A percentile compares a stretch with the other conserved stretches of the same genome.
These are phyloP conservation scores for Armadillidium nasatum DNA, from an alignment of 1,140 invertebrate genomes.

Conservation along the genomic window DNA sequence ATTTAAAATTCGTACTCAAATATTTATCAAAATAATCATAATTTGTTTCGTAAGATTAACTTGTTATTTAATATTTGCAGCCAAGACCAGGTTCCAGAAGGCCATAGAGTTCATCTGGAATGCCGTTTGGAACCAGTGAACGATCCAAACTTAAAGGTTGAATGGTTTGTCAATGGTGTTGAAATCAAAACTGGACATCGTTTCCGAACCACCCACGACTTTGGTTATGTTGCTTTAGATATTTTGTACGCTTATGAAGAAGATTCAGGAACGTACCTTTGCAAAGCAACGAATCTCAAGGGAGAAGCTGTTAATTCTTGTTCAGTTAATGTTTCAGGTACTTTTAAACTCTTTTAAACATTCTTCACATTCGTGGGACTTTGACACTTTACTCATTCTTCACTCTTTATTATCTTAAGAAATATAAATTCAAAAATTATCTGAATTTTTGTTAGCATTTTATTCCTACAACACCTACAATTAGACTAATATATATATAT, in stretches of 20 bases:
- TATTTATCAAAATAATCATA: no score
- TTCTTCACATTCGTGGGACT: no score
- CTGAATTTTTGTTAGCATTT: no score
- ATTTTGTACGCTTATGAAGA: slow-evolving; percentile 89
- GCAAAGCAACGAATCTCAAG: slow-evolving; percentile 82
- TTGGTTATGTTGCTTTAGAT: slow-evolving; percentile 91
- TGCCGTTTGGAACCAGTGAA: slow-evolving; percentile 92
- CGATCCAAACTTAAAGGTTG: slow-evolving; percentile 87
- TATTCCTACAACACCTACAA: no score
- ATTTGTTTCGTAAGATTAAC: background rate
- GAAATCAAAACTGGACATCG: slow-evolving; percentile 60
- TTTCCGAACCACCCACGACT: slow-evolving; percentile 82
- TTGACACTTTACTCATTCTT: no score
- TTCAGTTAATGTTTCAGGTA: slow-evolving; percentile 65
- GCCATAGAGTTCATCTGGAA: slow-evolving; percentile 89
- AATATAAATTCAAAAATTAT: no score
- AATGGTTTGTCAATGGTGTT: slow-evolving; percentile 89
- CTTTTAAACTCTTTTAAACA: no score
- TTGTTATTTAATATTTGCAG: slow-evolving; percentile 48
- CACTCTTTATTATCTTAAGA: no score
- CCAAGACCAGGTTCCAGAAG: slow-evolving; percentile 80
- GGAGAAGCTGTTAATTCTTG: slow-evolving; percentile 90
- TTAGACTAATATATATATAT: no score
- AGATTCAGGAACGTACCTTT: slow-evolving; percentile 91
- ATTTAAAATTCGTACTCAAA: no score